phyloP scores from a whole-genome alignment of 2,797 vertebrate genomes.

The Loriculus beryllinus region DNA sequence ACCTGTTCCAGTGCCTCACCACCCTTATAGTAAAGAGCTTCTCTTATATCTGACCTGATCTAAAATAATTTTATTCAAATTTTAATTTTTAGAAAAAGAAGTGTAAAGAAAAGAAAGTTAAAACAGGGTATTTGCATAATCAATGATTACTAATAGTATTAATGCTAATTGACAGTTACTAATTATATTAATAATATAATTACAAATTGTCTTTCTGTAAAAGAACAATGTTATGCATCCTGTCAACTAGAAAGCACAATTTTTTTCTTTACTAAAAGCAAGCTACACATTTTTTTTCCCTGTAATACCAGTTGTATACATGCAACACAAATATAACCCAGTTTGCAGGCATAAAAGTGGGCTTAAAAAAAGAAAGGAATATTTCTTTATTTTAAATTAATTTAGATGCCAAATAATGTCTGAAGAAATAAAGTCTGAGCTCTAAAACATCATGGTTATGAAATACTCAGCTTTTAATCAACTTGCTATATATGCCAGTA shows the following conservation, averaged over 20 bases:
- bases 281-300: not conserved
- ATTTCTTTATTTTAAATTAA: constrained; percentile 55
- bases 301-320: not conserved
- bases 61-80: not conserved
- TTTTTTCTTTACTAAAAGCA: constrained; percentile 24
- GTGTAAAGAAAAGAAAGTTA: constrained; percentile 20
- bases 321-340: not conserved
- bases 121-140: constrained; percentile 58
- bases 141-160: constrained; percentile 55
- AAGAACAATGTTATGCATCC: constrained; percentile 23
- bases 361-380: constrained; percentile 47
- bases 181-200: not conserved
- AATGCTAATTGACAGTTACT: constrained; percentile 56
- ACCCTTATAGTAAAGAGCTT: not conserved
- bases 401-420: constrained; percentile 19
- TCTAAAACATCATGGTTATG: constrained; percentile 38
- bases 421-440: constrained; percentile 38
- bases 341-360: constrained; percentile 21
- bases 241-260: constrained; percentile 2
- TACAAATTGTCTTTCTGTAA: constrained; percentile 41
- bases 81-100: not conserved
- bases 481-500: constrained; percentile 41
- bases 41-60: not conserved
- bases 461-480: constrained; percentile 68
- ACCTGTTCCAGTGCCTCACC: not conserved